phyloP scores from a whole-genome alignment of 2,888 invertebrate genomes.

The Rhabditoides inermis region DNA sequence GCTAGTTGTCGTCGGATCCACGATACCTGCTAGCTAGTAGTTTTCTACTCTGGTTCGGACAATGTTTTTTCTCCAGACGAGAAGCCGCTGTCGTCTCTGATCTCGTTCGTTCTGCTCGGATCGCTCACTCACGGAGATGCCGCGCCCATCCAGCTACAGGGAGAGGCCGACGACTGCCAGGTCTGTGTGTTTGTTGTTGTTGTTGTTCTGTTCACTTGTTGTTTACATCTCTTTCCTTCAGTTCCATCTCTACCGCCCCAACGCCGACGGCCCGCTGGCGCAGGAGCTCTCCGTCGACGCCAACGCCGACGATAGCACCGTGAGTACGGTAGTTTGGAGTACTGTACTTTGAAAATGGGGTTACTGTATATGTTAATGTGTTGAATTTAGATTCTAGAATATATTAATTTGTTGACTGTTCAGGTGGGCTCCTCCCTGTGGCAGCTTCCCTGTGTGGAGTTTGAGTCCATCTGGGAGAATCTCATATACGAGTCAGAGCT shows the following conservation, averaged over 20 bases:
- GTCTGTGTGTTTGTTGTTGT: too few species aligned
- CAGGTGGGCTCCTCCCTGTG: constrained; percentile 60
- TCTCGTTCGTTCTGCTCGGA: constrained; percentile 25
- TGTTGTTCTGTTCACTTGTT: too few species aligned
- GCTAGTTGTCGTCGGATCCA: too few species aligned
- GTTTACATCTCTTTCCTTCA: too few species aligned
- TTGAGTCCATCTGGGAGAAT: constrained; percentile 81
- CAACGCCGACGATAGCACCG: background rate
- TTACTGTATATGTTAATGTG: background rate
- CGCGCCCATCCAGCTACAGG: too few species aligned
- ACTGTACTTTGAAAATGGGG: constrained; percentile 8
- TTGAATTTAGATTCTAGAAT: too few species aligned
- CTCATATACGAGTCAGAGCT: constrained; percentile 70
- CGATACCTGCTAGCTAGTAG: too few species aligned
- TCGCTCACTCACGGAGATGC: constrained; percentile 25
- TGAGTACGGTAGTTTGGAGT: too few species aligned
- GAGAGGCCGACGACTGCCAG: too few species aligned
- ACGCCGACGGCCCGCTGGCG: constrained; percentile 26
- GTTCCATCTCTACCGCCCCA: constrained; percentile 31
- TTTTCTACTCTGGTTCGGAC: too few species aligned
- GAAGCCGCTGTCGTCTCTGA: constrained; percentile 2
- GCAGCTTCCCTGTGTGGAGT: constrained; percentile 71
- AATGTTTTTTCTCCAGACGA: too few species aligned
- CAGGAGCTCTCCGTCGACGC: constrained; percentile 19
- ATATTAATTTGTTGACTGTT: background rate